phyloP scores from a whole-genome alignment of 2,113 vertebrate genomes.

The Gallinago jamesoni region DNA sequence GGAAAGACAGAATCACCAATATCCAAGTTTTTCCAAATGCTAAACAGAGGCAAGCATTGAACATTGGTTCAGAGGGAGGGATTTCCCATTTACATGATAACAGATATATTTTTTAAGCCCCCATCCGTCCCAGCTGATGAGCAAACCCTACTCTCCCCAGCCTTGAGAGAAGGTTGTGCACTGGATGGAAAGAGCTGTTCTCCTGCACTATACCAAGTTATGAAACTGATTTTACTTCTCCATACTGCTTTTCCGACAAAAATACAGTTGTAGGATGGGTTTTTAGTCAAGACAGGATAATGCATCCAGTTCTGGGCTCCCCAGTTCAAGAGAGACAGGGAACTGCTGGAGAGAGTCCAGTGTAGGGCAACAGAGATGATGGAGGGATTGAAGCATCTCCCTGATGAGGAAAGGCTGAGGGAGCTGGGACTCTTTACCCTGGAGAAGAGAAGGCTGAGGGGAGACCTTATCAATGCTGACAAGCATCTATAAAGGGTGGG shows the following conservation, averaged over 20 bases:
- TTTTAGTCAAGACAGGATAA: neutral
- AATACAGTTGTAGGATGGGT: neutral
- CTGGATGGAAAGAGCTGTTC: fast-evolving
- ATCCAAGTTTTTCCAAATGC: neutral
- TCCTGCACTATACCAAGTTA: neutral
- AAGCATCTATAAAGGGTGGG: too few relatives aligned
- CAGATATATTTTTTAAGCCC: neutral
- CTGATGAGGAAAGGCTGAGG: too few relatives aligned
- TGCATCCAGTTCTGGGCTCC: too few relatives aligned
- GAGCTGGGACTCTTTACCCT: too few relatives aligned
- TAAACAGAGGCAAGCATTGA: neutral
- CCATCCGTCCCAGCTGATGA: neutral
- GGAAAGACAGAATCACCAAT: neutral
- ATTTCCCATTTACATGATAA: neutral
- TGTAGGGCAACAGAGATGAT: too few relatives aligned
- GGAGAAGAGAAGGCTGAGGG: too few relatives aligned
- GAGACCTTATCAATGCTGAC: too few relatives aligned
- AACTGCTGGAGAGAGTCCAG: too few relatives aligned
- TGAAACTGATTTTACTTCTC: neutral
- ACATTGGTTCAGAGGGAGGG: neutral
- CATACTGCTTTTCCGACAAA: neutral
- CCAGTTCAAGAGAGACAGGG: too few relatives aligned
- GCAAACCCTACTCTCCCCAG: neutral
- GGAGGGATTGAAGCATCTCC: too few relatives aligned
- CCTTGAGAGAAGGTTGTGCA: neutral